phyloP scores from a whole-genome alignment of 1,140 invertebrate genomes.

The Caenorhabditis elegans region WBcel235 BX284604.4:13179001-13179500 shows the following conservation, averaged over 20 bases:
- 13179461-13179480: neutral
- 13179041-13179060: no score
- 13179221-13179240: neutral
- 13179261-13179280: neutral
- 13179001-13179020: no score
- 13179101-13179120: neutral
- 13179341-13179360: neutral
- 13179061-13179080: slow-evolving; percentile 18
- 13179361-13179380: no score
- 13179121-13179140: slow-evolving; percentile 14
- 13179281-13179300: no score
- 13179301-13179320: slow-evolving; percentile 20
- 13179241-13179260: neutral
- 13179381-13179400: slow-evolving; percentile 14
- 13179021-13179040: no score
- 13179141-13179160: slow-evolving; percentile 7
- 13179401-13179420: neutral
- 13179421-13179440: slow-evolving; percentile 22
- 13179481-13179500: slow-evolving; percentile 30
- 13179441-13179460: neutral
- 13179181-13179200: neutral
- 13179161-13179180: slow-evolving; percentile 17
- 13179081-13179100: neutral
- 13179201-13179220: slow-evolving; percentile 22
- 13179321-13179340: slow-evolving; percentile 1